Evolutionary conservation across 2,113 vertebrate species (phyloP).

Genomic region (Sturnus vulgaris): DNA sequence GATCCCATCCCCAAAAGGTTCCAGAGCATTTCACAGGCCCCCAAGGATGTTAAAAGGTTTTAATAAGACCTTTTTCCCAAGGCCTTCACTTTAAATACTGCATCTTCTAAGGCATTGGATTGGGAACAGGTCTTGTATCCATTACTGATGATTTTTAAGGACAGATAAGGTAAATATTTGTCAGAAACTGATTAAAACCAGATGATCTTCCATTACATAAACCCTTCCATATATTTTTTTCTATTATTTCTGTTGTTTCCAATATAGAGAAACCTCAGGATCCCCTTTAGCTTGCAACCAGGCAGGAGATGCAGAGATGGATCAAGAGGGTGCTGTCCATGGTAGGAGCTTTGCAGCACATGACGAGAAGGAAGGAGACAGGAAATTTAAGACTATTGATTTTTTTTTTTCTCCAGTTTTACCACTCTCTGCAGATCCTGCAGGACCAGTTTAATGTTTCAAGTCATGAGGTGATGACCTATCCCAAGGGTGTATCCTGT

Average conservation of each 20-base stretch:
- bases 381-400: background rate
- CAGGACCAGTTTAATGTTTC: background rate
- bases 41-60: background rate
- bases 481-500: background rate
- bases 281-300: rapidly evolving
- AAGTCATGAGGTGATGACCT: background rate
- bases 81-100: background rate
- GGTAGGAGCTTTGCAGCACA: background rate
- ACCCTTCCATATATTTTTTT: background rate
- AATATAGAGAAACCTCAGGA: background rate
- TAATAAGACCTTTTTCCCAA: background rate
- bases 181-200: background rate
- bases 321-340: background rate
- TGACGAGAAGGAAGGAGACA: background rate
- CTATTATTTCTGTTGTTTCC: background rate
- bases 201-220: background rate
- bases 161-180: background rate
- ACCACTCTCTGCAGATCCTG: background rate
- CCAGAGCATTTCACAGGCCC: background rate
- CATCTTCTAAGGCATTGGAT: background rate
- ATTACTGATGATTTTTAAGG: background rate
- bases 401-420: background rate
- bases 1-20: background rate
- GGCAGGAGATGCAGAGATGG: background rate
- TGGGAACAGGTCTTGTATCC: background rate